Percentiles rank a stretch among this genome's conserved stretches.
Conservation (phyloP, 2,888 invertebrate genomes). For the Formica aserva region DNA sequence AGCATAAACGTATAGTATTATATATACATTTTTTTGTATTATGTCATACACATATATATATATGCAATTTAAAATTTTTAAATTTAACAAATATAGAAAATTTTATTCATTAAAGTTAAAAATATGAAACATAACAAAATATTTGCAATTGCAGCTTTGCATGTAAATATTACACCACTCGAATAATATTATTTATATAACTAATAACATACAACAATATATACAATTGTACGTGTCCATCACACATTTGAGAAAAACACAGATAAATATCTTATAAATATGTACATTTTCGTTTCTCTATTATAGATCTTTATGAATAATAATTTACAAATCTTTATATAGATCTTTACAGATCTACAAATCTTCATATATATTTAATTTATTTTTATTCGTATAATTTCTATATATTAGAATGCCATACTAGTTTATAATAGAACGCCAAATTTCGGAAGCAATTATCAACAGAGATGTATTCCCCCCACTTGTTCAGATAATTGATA, state of each 20-base stretch:
- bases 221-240: not conserved
- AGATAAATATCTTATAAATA: conserved; percentile 14
- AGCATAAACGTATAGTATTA: not conserved
- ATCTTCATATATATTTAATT: too few relatives aligned
- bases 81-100: not conserved
- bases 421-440: not conserved
- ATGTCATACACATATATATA: not conserved
- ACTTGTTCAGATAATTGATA: not conserved
- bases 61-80: not conserved
- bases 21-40: not conserved
- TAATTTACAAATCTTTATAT: too few relatives aligned
- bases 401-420: not conserved
- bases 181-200: not conserved
- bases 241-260: not conserved
- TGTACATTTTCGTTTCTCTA: not conserved
- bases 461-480: not conserved
- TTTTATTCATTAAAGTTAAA: too few relatives aligned
- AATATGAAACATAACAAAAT: not conserved
- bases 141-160: not conserved
- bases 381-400: not conserved
- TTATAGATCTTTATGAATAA: not conserved
- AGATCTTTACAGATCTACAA: too few relatives aligned
- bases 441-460: not conserved
- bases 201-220: not conserved
- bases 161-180: not conserved